Conservation (phyloP, 2,113 vertebrate species). For the Notothenia coriiceps region DNA sequence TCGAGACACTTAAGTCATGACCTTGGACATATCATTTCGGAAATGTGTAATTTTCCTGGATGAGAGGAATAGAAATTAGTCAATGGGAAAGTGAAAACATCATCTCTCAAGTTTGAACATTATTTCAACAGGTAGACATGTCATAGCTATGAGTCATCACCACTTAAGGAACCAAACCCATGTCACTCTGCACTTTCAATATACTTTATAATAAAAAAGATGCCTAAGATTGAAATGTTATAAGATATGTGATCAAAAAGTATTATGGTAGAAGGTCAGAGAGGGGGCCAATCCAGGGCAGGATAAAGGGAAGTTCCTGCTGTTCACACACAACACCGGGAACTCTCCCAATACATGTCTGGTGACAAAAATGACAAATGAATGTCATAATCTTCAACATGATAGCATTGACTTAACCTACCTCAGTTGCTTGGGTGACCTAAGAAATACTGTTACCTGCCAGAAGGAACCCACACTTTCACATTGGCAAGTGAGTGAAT, state of each 20-base stretch:
- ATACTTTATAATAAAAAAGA: background rate
- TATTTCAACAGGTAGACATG: too few relatives aligned
- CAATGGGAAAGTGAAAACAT: background rate
- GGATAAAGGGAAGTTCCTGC: too few relatives aligned
- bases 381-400: background rate
- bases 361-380: too few relatives aligned
- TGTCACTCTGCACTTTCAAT: background rate
- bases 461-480: background rate
- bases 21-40: too few relatives aligned
- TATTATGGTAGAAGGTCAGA: background rate
- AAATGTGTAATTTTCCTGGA: too few relatives aligned
- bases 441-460: background rate
- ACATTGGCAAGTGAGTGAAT: background rate
- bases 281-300: too few relatives aligned
- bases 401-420: background rate
- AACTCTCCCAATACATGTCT: background rate
- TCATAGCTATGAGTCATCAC: background rate
- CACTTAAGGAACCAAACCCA: background rate
- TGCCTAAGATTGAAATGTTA: background rate
- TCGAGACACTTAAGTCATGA: too few relatives aligned
- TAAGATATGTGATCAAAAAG: background rate
- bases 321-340: background rate
- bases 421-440: background rate
- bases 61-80: too few relatives aligned
- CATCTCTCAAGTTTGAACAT: background rate